A percentile compares a stretch with the other conserved stretches of the same genome.
Conservation (phyloP, 2,888 invertebrate species). For the Stramonita haemastoma region DNA sequence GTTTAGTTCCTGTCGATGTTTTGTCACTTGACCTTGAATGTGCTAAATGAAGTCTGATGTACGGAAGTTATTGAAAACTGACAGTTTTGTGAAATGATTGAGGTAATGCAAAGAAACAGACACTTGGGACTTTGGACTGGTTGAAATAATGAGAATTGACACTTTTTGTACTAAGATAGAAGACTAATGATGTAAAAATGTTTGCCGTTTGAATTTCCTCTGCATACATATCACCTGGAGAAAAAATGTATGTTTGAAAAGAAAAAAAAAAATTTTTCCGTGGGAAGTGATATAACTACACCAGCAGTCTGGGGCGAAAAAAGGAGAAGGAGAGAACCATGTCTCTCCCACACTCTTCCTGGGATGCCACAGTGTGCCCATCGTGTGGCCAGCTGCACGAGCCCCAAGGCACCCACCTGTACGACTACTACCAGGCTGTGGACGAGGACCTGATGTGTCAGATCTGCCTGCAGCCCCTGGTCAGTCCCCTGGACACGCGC, state of each 20-base stretch:
- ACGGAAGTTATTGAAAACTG: too few relatives aligned
- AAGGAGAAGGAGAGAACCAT: conserved; percentile 41
- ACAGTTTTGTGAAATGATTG: too few relatives aligned
- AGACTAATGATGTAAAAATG: neutral
- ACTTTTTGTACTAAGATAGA: neutral
- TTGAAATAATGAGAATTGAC: too few relatives aligned
- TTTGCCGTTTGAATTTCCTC: neutral
- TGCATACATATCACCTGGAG: neutral
- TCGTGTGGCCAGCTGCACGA: conserved; percentile 75
- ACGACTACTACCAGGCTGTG: conserved; percentile 78
- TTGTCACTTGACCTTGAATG: too few relatives aligned
- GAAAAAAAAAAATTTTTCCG: neutral
- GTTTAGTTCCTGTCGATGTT: neutral
- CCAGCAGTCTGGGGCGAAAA: conserved; percentile 1
- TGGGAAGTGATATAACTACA: neutral
- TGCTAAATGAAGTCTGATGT: too few relatives aligned
- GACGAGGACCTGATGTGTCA: conserved; percentile 79
- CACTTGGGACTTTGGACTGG: too few relatives aligned
- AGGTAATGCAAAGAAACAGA: too few relatives aligned
- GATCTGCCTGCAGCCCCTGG: conserved; percentile 79
- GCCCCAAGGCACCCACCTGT: conserved; percentile 75
- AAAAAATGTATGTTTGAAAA: neutral
- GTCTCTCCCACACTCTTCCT: conserved; percentile 57
- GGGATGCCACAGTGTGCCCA: conserved; percentile 66
- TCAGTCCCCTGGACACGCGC: conserved; percentile 77